phyloP scores from a whole-genome alignment of 2,888 invertebrate genomes.

The Harpalus rufipes region DNA sequence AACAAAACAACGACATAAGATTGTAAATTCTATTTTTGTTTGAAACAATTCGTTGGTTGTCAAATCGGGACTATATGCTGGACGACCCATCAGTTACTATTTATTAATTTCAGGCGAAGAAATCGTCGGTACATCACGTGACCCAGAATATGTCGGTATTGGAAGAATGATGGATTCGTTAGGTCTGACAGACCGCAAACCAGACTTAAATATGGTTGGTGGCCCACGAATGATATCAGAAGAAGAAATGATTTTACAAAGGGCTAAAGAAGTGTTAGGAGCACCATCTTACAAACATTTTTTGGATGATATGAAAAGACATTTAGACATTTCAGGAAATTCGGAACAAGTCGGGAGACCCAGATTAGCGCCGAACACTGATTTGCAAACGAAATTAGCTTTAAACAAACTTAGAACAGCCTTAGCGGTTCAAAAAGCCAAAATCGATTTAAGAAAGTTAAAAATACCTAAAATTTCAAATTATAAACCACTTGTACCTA shows the following conservation, averaged over 20 bases:
- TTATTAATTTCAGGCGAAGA: constrained; percentile 2
- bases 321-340: constrained; percentile 20
- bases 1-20: too few relatives aligned
- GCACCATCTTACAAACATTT: constrained; percentile 46
- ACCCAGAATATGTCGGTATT: constrained; percentile 51
- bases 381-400: constrained; percentile 24
- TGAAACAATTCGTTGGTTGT: too few relatives aligned
- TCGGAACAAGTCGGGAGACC: constrained; percentile 7
- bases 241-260: constrained; percentile 55
- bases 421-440: not conserved
- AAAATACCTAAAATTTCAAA: not conserved
- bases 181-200: constrained; percentile 52
- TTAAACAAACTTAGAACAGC: constrained; percentile 10
- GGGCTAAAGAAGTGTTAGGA: constrained; percentile 38
- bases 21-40: too few relatives aligned
- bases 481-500: not conserved
- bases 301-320: constrained; percentile 53
- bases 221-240: constrained; percentile 16
- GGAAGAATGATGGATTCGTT: constrained; percentile 54
- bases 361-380: not conserved
- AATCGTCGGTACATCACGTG: constrained; percentile 39
- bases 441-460: constrained; percentile 9
- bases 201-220: constrained; percentile 22
- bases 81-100: too few relatives aligned
- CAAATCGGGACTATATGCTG: too few relatives aligned